These are phyloP conservation scores for Urophycis tenuis DNA, from an alignment of 2,797 vertebrate species.

Conservation along the genomic window DNA sequence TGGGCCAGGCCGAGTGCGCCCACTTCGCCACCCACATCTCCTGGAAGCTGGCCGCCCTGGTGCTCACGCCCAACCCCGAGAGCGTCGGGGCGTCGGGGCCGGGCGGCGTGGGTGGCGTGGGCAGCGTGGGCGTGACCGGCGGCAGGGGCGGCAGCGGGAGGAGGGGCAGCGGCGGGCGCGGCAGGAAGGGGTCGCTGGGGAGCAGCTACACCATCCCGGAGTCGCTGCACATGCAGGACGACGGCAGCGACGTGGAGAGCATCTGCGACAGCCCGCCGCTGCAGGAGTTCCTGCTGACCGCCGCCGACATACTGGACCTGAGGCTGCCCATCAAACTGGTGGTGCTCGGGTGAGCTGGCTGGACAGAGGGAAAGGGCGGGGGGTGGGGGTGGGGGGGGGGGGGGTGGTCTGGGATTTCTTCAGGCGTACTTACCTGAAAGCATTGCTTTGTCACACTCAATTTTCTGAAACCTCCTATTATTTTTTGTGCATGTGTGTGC, in stretches of 20 bases:
- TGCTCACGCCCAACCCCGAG: slow-evolving; percentile 86
- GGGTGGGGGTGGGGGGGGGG: neutral
- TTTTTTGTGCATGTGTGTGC: neutral
- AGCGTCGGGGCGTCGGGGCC: slow-evolving; percentile 50
- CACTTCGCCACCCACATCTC: slow-evolving; percentile 98
- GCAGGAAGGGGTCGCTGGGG: slow-evolving; percentile 64
- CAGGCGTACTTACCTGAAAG: neutral
- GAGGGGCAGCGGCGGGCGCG: slow-evolving; percentile 58
- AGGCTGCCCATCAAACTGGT: slow-evolving; percentile 90
- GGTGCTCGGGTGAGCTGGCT: slow-evolving; percentile 78
- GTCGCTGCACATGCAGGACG: slow-evolving; percentile 86
- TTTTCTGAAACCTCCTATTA: neutral
- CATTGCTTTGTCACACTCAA: neutral
- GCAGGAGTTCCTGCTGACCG: slow-evolving; percentile 94
- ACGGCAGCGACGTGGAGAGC: slow-evolving; percentile 91
- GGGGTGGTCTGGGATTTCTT: no score
- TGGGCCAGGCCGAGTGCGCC: slow-evolving; percentile 91
- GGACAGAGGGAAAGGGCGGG: neutral
- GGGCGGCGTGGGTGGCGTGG: slow-evolving; percentile 49
- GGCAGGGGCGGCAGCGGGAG: slow-evolving; percentile 47
- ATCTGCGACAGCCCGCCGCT: slow-evolving; percentile 93
- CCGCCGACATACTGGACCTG: slow-evolving; percentile 90
- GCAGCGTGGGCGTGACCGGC: slow-evolving; percentile 45
- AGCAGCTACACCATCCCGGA: slow-evolving; percentile 87
- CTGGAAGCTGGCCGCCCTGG: slow-evolving; percentile 92